Conservation (phyloP, 2,888 invertebrate species). For the Tanypteryx hageni region DNA sequence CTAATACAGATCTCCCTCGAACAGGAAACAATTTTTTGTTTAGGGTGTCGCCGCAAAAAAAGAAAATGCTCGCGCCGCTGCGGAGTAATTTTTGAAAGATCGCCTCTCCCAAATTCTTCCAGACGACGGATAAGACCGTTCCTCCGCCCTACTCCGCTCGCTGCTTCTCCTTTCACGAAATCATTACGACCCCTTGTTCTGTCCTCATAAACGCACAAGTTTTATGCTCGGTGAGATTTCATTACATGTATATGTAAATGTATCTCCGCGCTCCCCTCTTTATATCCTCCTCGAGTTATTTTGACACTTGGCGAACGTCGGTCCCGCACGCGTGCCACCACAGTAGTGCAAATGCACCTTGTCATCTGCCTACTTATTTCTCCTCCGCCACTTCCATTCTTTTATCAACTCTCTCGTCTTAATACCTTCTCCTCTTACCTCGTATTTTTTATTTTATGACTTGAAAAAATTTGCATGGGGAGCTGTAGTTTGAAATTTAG, state of each 20-base stretch:
- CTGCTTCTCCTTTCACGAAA: not conserved
- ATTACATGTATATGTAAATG: not conserved
- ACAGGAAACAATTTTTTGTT: not conserved
- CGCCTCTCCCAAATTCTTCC: not conserved
- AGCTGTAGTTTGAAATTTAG: too few relatives aligned
- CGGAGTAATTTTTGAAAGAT: not conserved
- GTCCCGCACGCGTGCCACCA: not conserved
- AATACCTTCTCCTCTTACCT: not conserved
- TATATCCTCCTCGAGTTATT: not conserved
- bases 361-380: not conserved
- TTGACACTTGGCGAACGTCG: not conserved
- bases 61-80: not conserved
- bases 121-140: not conserved
- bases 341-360: not conserved
- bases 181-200: constrained; percentile 32
- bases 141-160: not conserved
- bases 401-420: not conserved
- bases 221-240: not conserved
- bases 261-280: not conserved
- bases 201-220: constrained; percentile 11
- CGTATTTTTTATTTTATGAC: too few relatives aligned
- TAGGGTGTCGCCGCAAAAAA: not conserved
- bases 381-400: not conserved
- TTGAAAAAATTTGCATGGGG: too few relatives aligned
- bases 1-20: not conserved